phyloP scores from a whole-genome alignment of 2,888 invertebrate species.

The Scaptomyza tumidula region DNA sequence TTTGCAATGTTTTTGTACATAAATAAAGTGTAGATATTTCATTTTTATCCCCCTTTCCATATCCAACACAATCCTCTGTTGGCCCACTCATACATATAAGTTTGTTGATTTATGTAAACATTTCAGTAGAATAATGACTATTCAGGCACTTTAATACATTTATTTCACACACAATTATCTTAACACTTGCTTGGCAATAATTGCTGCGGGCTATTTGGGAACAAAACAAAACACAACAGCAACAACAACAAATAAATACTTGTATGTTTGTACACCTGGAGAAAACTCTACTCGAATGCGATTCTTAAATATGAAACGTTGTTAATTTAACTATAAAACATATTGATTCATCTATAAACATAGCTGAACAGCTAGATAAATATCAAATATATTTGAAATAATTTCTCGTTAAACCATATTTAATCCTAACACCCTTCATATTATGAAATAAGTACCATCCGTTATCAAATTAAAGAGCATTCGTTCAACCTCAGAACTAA shows the following conservation, averaged over 20 bases:
- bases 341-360: no score
- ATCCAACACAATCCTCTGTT: not conserved
- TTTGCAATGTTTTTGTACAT: constrained; percentile 35
- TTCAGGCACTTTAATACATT: constrained; percentile 14
- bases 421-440: no score
- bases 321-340: no score
- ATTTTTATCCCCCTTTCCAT: not conserved
- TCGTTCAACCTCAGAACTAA: no score
- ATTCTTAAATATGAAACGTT: no score
- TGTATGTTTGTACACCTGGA: not conserved
- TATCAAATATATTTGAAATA: no score
- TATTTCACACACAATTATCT: constrained; percentile 47
- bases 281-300: no score
- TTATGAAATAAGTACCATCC: no score
- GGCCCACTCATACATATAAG: not conserved
- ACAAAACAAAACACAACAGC: not conserved
- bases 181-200: constrained; percentile 27
- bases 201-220: constrained; percentile 13
- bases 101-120: constrained; percentile 19
- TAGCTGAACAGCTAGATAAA: no score
- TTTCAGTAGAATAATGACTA: constrained; percentile 27
- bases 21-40: constrained; percentile 1
- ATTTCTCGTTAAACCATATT: no score
- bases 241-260: not conserved
- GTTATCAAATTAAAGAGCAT: no score